Conservation (phyloP, 2,113 vertebrate species). For the Apeltes quadracus region DNA sequence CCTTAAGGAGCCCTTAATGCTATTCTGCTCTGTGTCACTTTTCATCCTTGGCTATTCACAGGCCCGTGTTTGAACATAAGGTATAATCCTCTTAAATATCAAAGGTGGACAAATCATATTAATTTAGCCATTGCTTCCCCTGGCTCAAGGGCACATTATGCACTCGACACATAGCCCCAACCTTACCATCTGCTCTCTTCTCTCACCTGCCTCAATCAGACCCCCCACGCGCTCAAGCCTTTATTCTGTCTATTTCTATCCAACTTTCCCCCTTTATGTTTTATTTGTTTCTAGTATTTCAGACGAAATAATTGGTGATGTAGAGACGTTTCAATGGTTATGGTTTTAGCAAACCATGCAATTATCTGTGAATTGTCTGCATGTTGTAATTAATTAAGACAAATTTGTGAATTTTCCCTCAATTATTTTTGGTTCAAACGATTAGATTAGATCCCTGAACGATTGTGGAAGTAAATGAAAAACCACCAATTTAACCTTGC, state of each 20-base stretch:
- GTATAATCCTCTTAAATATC: constrained; percentile 84
- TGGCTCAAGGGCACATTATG: constrained; percentile 65
- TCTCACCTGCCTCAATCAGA: constrained; percentile 66
- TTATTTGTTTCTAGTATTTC: background rate
- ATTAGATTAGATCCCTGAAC: too few species aligned
- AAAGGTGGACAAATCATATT: constrained; percentile 83
- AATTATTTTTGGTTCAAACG: background rate
- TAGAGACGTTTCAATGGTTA: background rate
- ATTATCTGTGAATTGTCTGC: background rate
- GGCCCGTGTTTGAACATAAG: constrained; percentile 79
- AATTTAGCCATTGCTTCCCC: constrained; percentile 75
- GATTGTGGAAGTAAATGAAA: background rate
- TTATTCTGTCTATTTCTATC: background rate
- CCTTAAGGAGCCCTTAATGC: constrained; percentile 78
- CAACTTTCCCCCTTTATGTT: background rate
- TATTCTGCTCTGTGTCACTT: constrained; percentile 77
- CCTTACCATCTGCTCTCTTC: constrained; percentile 76
- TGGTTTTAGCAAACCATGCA: background rate
- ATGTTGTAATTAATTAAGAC: background rate
- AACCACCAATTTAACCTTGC: background rate
- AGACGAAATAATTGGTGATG: background rate
- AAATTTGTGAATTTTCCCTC: background rate
- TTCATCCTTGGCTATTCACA: constrained; percentile 73
- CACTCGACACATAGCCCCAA: constrained; percentile 62
- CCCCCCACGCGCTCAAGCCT: constrained; percentile 9